A percentile compares a stretch with the other conserved stretches of the same genome.
These are phyloP conservation scores for Pristionchus entomophagus DNA, from an alignment of 2,888 invertebrate species.

Conservation along the genomic window DNA sequence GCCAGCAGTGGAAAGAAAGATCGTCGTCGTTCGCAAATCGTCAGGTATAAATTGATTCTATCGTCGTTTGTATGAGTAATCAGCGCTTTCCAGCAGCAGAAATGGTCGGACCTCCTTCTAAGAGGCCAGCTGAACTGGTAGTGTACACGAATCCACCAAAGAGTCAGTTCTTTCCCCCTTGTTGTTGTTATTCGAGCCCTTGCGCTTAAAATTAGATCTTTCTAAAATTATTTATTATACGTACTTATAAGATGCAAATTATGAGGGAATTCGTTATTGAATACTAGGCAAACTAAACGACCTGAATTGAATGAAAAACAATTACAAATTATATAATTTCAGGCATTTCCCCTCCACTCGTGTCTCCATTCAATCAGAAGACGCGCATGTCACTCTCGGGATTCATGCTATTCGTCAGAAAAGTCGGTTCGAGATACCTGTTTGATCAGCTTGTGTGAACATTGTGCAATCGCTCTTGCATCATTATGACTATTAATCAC, in stretches of 20 bases:
- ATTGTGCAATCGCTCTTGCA: no score
- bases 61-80: not conserved
- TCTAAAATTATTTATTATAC: no score
- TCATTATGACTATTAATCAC: no score
- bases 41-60: not conserved
- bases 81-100: not conserved
- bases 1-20: not conserved
- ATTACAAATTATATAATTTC: not conserved
- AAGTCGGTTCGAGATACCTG: not conserved
- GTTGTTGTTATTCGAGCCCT: not conserved
- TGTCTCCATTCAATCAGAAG: slow-evolving; percentile 20
- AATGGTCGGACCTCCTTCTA: not conserved
- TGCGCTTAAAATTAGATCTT: no score
- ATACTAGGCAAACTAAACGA: no score
- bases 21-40: not conserved
- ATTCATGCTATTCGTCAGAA: slow-evolving; percentile 42
- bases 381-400: slow-evolving; percentile 5
- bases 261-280: no score
- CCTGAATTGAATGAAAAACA: no score
- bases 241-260: no score
- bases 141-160: slow-evolving; percentile 16
- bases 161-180: slow-evolving; percentile 6
- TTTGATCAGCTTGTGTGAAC: no score
- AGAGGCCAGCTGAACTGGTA: not conserved
- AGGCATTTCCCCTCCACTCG: slow-evolving; percentile 26